A percentile compares a stretch with the other conserved stretches of the same genome.
phyloP scores from a whole-genome alignment of 1,140 invertebrate genomes.

The Melitaea cinxia region DNA sequence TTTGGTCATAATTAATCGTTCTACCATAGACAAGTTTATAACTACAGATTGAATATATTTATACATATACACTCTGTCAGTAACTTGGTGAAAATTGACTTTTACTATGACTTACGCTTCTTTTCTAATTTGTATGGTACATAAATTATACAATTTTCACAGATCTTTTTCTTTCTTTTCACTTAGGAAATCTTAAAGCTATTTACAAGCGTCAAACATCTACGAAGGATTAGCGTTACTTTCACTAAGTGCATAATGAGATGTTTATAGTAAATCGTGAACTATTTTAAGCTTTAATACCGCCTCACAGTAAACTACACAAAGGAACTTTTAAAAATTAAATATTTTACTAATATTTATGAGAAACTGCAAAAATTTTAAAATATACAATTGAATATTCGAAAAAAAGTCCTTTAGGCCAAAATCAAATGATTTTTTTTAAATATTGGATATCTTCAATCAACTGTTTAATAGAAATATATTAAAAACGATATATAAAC shows the following conservation, averaged over 20 bases:
- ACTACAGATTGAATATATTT: slow-evolving; percentile 39
- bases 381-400: slow-evolving; percentile 26
- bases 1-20: slow-evolving; percentile 4
- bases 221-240: slow-evolving; percentile 32
- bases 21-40: slow-evolving; percentile 34
- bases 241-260: slow-evolving; percentile 33
- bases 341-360: slow-evolving; percentile 21
- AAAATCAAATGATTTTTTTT: slow-evolving; percentile 5
- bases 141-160: slow-evolving; percentile 24
- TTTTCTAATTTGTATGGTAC: slow-evolving; percentile 34
- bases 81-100: slow-evolving; percentile 44
- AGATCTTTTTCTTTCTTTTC: slow-evolving; percentile 13
- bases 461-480: not conserved
- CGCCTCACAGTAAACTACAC: slow-evolving; percentile 15
- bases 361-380: slow-evolving; percentile 16
- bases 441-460: slow-evolving; percentile 4
- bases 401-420: slow-evolving; percentile 29
- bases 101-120: slow-evolving; percentile 33
- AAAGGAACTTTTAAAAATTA: slow-evolving; percentile 33
- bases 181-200: slow-evolving; percentile 36
- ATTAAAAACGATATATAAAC: not conserved
- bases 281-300: slow-evolving; percentile 20
- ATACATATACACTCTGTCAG: slow-evolving; percentile 32
- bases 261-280: slow-evolving; percentile 9
- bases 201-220: slow-evolving; percentile 49